Percentiles rank a stretch among this genome's conserved stretches.
These are phyloP conservation scores for Diorhabda sublineata DNA, from an alignment of 1,140 invertebrate species.

Conservation along the genomic window DNA sequence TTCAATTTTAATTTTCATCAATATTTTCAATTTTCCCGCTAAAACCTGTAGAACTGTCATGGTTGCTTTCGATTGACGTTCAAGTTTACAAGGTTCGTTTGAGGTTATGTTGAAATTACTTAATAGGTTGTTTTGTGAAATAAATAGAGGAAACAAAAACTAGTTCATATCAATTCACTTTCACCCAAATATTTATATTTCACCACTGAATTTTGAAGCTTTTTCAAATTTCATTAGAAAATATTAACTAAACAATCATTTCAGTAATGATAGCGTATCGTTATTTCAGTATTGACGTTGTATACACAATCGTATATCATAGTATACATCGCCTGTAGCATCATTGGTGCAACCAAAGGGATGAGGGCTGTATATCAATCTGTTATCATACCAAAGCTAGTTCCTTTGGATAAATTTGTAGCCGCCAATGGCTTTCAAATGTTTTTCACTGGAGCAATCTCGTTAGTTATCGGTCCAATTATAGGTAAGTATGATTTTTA, in stretches of 20 bases:
- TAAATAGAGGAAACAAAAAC: not conserved
- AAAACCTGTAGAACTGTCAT: too few species aligned
- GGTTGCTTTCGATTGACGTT: too few species aligned
- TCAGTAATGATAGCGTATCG: not conserved
- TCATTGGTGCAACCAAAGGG: slow-evolving; percentile 43
- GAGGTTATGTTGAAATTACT: too few species aligned
- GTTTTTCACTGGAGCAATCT: slow-evolving; percentile 48
- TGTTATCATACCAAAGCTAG: slow-evolving; percentile 48
- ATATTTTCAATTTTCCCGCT: too few species aligned
- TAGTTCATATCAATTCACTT: not conserved
- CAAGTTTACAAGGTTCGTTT: too few species aligned
- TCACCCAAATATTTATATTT: not conserved
- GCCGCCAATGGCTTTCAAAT: slow-evolving; percentile 51
- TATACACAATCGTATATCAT: slow-evolving; percentile 5
- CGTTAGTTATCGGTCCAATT: slow-evolving; percentile 46
- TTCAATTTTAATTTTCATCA: too few species aligned
- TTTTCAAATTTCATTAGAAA: not conserved
- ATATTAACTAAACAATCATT: not conserved
- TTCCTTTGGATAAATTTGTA: slow-evolving; percentile 50
- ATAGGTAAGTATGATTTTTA: slow-evolving; percentile 42
- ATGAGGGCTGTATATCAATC: slow-evolving; percentile 45
- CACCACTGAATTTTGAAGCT: not conserved
- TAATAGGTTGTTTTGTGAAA: too few species aligned
- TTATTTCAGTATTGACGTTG: slow-evolving; percentile 22
- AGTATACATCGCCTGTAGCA: slow-evolving; percentile 16